A percentile compares a stretch with the other conserved stretches of the same genome.
Evolutionary conservation across 1,140 invertebrate genomes (phyloP).

Genomic region (Zaprionus nigranus): DNA sequence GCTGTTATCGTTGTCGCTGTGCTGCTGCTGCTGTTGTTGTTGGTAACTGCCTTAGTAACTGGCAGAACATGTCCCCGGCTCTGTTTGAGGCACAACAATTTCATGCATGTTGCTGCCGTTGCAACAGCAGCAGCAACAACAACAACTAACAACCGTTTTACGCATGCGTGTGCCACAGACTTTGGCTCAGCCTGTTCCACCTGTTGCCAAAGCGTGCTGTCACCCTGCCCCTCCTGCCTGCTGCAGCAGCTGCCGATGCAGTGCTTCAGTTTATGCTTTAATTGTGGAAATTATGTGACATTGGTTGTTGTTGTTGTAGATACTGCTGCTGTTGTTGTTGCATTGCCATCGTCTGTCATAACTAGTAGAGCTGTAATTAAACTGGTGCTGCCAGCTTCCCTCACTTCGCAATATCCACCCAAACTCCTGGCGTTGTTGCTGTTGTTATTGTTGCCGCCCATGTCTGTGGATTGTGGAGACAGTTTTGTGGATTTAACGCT

Average conservation of each 20-base stretch:
- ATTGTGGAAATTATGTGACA: constrained; percentile 81
- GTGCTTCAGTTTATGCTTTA: constrained; percentile 79
- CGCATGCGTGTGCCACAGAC: constrained; percentile 71
- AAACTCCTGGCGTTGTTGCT: constrained; percentile 44
- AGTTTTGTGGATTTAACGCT: constrained; percentile 71
- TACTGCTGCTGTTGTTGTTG: constrained; percentile 39
- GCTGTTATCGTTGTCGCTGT: constrained; percentile 72
- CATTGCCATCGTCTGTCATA: constrained; percentile 69
- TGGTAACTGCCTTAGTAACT: constrained; percentile 22
- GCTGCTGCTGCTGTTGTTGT: neutral
- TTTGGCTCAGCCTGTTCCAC: constrained; percentile 59
- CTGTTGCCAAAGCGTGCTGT: constrained; percentile 50
- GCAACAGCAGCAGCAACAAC: constrained; percentile 46
- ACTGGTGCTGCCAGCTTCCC: constrained; percentile 49
- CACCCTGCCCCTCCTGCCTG: neutral
- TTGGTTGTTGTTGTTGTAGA: constrained; percentile 52
- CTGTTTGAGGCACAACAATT: constrained; percentile 55
- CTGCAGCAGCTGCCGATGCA: constrained; percentile 42
- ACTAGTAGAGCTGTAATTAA: constrained; percentile 79
- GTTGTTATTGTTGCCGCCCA: constrained; percentile 63
- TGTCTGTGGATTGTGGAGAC: constrained; percentile 43
- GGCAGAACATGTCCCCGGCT: constrained; percentile 55
- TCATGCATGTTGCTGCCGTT: constrained; percentile 71
- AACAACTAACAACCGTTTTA: constrained; percentile 73
- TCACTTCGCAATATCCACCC: neutral